Evolutionary conservation across 2,888 invertebrate species (phyloP).

Genomic region (Phlogophora meticulosa): DNA sequence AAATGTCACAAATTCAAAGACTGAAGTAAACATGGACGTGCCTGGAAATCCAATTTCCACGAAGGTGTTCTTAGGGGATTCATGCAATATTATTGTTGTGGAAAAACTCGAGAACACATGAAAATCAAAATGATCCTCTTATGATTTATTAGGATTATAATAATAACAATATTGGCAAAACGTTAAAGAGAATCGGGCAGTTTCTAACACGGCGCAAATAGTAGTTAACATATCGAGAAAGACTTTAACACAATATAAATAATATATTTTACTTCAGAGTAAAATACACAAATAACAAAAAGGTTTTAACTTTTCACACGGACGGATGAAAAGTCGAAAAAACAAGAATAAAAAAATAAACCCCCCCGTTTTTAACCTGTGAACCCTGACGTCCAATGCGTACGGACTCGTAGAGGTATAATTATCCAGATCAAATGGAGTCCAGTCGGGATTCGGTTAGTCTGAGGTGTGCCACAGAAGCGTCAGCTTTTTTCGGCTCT

Average conservation of each 20-base stretch:
- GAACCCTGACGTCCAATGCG: constrained; percentile 11
- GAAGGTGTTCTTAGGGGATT: neutral
- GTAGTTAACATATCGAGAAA: too few species aligned
- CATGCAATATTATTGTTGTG: too few species aligned
- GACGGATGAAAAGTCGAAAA: neutral
- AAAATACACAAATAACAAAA: too few species aligned
- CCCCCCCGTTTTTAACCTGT: constrained; percentile 9
- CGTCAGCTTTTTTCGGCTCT: constrained; percentile 72
- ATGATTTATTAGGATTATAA: too few species aligned
- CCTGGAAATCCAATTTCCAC: neutral
- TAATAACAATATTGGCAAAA: too few species aligned
- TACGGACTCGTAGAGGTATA: constrained; percentile 58
- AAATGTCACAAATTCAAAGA: constrained; percentile 25
- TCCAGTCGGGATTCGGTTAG: constrained; percentile 74
- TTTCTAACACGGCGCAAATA: too few species aligned
- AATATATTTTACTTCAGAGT: too few species aligned
- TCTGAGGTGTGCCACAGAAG: constrained; percentile 77
- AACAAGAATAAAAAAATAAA: constrained; percentile 6
- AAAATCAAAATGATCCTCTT: too few species aligned
- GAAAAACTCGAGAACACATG: too few species aligned
- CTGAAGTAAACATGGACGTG: constrained; percentile 1
- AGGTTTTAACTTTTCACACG: too few species aligned
- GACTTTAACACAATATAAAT: too few species aligned
- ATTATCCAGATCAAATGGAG: constrained; percentile 84
- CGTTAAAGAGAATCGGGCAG: too few species aligned